Conservation (phyloP, 2,797 vertebrate genomes). For the Toxotes lorentzi region DNA sequence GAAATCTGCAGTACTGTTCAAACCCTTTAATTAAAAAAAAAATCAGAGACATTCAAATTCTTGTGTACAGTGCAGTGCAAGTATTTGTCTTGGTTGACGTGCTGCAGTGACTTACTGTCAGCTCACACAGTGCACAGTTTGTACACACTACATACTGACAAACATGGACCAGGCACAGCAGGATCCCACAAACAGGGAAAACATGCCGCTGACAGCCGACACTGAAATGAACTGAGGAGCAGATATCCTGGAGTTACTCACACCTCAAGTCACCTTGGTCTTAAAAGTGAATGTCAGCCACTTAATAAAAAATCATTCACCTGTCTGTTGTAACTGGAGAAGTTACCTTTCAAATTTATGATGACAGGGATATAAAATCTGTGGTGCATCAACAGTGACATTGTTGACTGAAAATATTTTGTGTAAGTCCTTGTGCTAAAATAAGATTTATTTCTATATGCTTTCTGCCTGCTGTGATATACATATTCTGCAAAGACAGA, state of each 20-base stretch:
- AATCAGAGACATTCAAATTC: conserved; percentile 10
- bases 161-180: conserved; percentile 6
- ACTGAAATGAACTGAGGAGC: not conserved
- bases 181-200: conserved; percentile 8
- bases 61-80: not conserved
- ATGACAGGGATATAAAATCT: not conserved
- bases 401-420: not conserved
- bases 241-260: conserved; percentile 10
- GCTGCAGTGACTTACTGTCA: conserved; percentile 22
- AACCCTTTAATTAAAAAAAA: not conserved
- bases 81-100: conserved; percentile 11
- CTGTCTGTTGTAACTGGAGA: not conserved
- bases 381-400: not conserved
- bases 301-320: conserved; percentile 3
- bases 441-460: not conserved
- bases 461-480: not conserved
- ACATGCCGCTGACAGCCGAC: conserved; percentile 11
- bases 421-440: not conserved
- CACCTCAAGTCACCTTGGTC: conserved; percentile 12
- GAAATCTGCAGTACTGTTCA: not conserved
- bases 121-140: conserved; percentile 8
- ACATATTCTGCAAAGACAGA: not conserved
- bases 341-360: not conserved
- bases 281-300: conserved; percentile 3
- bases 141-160: not conserved